Evolutionary conservation across 2,888 invertebrate genomes (phyloP), one percentile per base, ranked within the genome.

Genomic region (Morpho achilles): DNA sequence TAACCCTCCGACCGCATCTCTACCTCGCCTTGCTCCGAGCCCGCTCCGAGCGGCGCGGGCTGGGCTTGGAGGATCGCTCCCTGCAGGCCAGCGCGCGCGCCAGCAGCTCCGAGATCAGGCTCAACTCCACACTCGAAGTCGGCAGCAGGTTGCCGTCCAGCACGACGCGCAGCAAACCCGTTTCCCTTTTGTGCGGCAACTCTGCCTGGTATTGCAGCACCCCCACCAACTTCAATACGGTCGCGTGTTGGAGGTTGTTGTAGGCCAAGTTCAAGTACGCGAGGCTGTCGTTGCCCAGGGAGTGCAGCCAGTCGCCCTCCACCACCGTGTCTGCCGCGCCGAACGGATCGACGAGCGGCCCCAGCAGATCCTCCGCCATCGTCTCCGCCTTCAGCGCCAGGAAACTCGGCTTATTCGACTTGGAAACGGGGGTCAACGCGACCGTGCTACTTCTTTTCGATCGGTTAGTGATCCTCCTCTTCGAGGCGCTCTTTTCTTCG

Each of bases 91-190:
- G 16, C 50, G 50, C 50, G 16, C 16, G 41, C 16, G n/a, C 16
- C 10, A 50, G 22, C 41, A 50, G 7, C 16, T 50, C 22, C 8
- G 16, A 9, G 8, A 8, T 16, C 8, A 16, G 7, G 7, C 16
- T 16, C 41, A 50, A 16, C 50, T 41, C 41, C 7, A 3, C 22
- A 8, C 22, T 39, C 10, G 50, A 8, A 4, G 7, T 9, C 10
- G 50, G 40, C n/a, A 50, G 32, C 50, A 50, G 10, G 7, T 50
- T 50, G 10, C 50, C 40, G 7, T 50, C 50, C 16, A 40, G 50
- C 50, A 7, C 5, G 7, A 50, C 50, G 40, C 50, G 50, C 50
- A 50, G 10, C 40, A 50, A 10, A 10, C 50, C 50, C 7, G 50
- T n/a, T 7, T 10, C 32, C 43, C 3, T 43, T 43, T 43, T 43